Evolutionary conservation across 1,140 invertebrate genomes (phyloP).

Genomic region (Leguminivora glycinivorella): DNA sequence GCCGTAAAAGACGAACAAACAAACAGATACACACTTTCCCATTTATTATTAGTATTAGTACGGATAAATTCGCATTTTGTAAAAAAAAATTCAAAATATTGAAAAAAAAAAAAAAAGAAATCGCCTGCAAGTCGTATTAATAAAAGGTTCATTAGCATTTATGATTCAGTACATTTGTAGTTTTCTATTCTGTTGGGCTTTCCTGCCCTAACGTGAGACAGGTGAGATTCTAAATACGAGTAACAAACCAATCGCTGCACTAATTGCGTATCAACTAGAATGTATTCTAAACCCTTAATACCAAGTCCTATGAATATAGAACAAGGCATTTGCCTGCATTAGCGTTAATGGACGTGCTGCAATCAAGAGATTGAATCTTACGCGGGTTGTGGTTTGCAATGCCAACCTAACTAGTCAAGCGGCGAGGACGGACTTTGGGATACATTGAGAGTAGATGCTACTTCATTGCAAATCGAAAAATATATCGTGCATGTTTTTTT

Average conservation of each 20-base stretch:
- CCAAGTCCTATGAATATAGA: slow-evolving; percentile 20
- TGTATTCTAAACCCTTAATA: background rate
- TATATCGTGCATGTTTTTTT: no score
- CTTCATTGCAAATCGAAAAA: background rate
- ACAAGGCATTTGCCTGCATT: slow-evolving; percentile 13
- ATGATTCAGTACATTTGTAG: no score
- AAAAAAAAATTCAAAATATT: no score
- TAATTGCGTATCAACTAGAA: background rate
- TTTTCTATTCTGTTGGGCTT: no score
- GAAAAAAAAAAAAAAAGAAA: no score
- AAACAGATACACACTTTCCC: no score
- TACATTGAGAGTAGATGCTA: background rate
- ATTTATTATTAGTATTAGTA: no score
- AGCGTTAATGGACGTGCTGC: slow-evolving; percentile 16
- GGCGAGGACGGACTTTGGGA: background rate
- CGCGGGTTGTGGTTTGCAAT: slow-evolving; percentile 20
- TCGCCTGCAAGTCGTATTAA: no score
- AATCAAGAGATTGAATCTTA: slow-evolving; percentile 29
- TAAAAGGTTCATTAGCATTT: no score
- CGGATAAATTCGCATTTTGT: no score
- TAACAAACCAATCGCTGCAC: background rate
- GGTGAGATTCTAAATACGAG: background rate
- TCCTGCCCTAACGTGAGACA: background rate
- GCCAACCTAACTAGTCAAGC: slow-evolving; percentile 25
- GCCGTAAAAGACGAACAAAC: no score